phyloP scores from a whole-genome alignment of 1,140 invertebrate genomes.

The Globodera ellingtonae region DNA sequence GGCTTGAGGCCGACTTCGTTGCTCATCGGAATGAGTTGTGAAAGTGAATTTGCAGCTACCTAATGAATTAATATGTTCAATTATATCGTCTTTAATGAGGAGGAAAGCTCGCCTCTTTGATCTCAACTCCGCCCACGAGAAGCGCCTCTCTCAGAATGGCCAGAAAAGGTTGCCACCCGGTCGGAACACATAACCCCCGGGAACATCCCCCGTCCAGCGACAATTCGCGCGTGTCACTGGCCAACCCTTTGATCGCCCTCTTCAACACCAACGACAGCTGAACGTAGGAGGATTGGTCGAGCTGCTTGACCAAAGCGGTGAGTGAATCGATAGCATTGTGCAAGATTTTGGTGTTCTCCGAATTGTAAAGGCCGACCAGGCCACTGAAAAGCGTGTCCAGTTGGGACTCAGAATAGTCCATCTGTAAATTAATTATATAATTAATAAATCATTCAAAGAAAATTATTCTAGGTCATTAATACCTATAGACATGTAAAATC shows the following conservation, averaged over 20 bases:
- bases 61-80: conserved; percentile 1
- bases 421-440: not conserved
- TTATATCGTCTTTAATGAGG: not conserved
- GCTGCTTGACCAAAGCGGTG: conserved; percentile 42
- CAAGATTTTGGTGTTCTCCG: conserved; percentile 46
- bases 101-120: conserved; percentile 75
- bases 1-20: conserved; percentile 77
- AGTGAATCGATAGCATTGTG: conserved; percentile 47
- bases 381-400: conserved; percentile 55
- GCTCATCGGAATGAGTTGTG: conserved; percentile 16
- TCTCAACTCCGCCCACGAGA: conserved; percentile 86
- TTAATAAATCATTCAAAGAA: too few relatives aligned
- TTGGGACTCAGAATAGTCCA: conserved; percentile 17
- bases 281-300: conserved; percentile 43
- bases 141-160: conserved; percentile 94
- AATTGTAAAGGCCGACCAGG: conserved; percentile 52
- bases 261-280: conserved; percentile 49
- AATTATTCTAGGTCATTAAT: too few relatives aligned
- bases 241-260: conserved; percentile 49
- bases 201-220: not conserved
- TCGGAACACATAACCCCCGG: conserved; percentile 69
- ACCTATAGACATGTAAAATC: not conserved
- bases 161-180: conserved; percentile 88
- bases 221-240: conserved; percentile 7
- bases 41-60: conserved; percentile 20